phyloP scores from a whole-genome alignment of 37 sponge, comb jelly and placozoan genomes.

The Sycon ciliatum region DNA sequence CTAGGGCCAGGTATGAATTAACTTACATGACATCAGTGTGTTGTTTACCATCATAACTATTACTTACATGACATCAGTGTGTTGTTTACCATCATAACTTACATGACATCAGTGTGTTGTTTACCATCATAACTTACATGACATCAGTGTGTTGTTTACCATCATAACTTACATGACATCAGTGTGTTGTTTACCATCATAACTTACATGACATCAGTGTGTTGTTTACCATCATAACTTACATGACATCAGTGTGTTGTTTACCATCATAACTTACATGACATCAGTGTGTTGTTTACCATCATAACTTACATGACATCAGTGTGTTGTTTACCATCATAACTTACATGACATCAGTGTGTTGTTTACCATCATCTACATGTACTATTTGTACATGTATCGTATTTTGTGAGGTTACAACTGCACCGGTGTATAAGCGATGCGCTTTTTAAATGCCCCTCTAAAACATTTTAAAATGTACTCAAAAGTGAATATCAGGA shows the following conservation, averaged over 20 bases:
- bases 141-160: not conserved
- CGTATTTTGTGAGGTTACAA: no score
- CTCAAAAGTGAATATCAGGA: no score
- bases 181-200: not conserved
- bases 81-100: not conserved
- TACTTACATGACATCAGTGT: not conserved
- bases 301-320: no score
- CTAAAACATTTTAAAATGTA: no score
- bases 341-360: not conserved
- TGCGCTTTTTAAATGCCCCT: no score
- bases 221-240: not conserved
- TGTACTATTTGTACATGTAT: not conserved
- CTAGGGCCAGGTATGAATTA: constrained; percentile 75
- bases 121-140: not conserved
- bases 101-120: not conserved
- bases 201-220: not conserved
- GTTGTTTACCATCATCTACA: not conserved
- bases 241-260: not conserved
- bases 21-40: no score
- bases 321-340: not conserved
- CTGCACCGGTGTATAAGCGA: not conserved
- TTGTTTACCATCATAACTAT: not conserved
- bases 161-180: no score
- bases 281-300: not conserved
- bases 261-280: not conserved